Evolutionary conservation across 2,797 vertebrate species (phyloP), one percentile per base, ranked within the genome.

Genomic region (Gymnoscopelus microlampas): DNA sequence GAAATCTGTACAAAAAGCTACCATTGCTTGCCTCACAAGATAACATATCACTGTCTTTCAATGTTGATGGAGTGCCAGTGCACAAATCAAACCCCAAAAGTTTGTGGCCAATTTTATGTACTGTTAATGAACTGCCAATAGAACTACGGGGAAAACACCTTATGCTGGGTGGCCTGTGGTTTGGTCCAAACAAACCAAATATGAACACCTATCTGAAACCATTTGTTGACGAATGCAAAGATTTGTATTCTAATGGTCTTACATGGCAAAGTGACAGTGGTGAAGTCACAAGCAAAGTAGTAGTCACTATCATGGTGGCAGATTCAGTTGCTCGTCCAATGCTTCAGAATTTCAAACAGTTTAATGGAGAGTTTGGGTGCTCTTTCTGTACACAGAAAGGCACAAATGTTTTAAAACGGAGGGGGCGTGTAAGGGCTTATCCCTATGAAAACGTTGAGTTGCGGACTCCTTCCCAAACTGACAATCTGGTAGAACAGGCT

Each of bases 281-380:
- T 8, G 32, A 3, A 8, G 26, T 23, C 55, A 63, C 5, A 39
- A 79, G 73, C 15, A 79, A 63, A 66, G 77, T 77, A 44, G 71
- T 82, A 53, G 32, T 32, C 77, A 63, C 7, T 82, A 66, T 74
- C 70, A 19, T 77, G 70, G 8, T 79, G 19, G 19, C 77, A n/a
- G 77, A 82, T 0, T 61, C 80, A 0, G 62, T 66, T 14, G 80
- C 74, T 0, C 76, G 77, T 51, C 80, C 80, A 23, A 68, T 76
- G 1, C 70, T 77, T 15, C 24, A 53, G 19, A 82, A 82, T 6
- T 76, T 63, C 48, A 74, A 49, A 32, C 23, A 66, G 8, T 79
- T 71, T 65, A 79, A 77, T 63, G 80, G 80, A n/a, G 32, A 74
- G 66, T 69, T 53, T 60, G 77, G 73, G 1, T 82, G 73, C 60